Evolutionary conservation across 2,888 invertebrate species (phyloP).

Genomic region (Amphipoea oculea): DNA sequence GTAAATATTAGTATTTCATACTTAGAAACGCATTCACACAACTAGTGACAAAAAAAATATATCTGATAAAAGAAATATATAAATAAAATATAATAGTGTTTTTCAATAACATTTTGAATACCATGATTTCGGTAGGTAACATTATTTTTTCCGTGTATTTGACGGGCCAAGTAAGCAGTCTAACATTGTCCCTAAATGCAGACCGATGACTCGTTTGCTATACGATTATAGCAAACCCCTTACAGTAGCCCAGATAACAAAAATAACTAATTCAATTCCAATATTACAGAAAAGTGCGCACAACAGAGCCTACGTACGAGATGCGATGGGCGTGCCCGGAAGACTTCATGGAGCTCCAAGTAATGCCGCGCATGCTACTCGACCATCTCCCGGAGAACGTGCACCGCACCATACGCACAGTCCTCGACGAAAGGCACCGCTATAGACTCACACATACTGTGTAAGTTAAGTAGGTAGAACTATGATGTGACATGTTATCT

Average conservation of each 20-base stretch:
- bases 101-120: too few relatives aligned
- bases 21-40: not conserved
- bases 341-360: constrained; percentile 95
- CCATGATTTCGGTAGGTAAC: not conserved
- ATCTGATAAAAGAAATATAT: not conserved
- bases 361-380: constrained; percentile 96
- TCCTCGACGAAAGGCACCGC: constrained; percentile 89
- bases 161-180: not conserved
- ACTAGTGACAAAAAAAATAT: not conserved
- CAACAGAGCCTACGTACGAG: constrained; percentile 92
- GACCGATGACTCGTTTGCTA: not conserved
- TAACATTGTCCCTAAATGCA: not conserved
- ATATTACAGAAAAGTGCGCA: constrained; percentile 90
- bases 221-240: not conserved
- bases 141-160: not conserved
- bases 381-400: constrained; percentile 97
- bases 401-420: constrained; percentile 92
- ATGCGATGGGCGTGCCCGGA: constrained; percentile 95
- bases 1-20: not conserved
- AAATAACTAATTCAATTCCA: not conserved
- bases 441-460: constrained; percentile 85
- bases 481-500: constrained; percentile 26
- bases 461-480: constrained; percentile 58
- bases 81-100: too few relatives aligned
- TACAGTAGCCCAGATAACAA: not conserved